Base-by-base conservation (phyloP, 2,797 vertebrate species). In the Dendrocincla tyrannina region DNA sequence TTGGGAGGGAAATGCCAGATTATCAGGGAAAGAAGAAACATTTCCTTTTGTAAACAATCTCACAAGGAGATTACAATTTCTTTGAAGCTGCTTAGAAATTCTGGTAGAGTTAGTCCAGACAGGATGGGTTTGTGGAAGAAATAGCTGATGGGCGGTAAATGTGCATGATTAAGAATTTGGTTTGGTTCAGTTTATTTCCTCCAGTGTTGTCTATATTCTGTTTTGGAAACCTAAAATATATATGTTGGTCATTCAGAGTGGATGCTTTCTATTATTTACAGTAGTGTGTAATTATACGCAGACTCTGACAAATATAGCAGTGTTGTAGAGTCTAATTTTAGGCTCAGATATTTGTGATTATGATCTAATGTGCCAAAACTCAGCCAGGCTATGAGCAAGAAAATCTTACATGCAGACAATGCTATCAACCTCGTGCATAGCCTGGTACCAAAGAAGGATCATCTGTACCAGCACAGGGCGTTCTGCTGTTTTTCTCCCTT, bases 221-320 rank as follows among this genome's bases (percentile, higher is more conserved):
- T 24, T 91, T 94, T 52, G 76, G 73, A 91, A 90, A 78, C 16
- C 13, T 86, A 3, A 52, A 37, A 15, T 75, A 25, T 77, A 23
- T 75, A 52, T 24, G 44, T 73, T 88, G 22, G 18, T 59, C 6
- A 5, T 63, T 78, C 73, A 66, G 69, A 89, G 69, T 95, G 76
- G 82, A 68, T 95, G 70, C 64, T 94, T 95, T 82, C 80, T 91
- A 19, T 94, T 93, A 86, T 85, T 93, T 93, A 79, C 88, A 91
- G 77, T 79, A 39, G n/a, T 56, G 28, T 86, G 13, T 82, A 79
- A 89, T 93, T 62, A 93, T 67, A 76, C 60, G 28, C 79, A 91
- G 87, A 56, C 44, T 80, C 72, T 66, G 69, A 91, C 80, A 93
- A 91, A 79, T 84, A 50, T 2, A 85, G 80, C 52, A 11, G 41